Conservation (phyloP, 1,140 invertebrate species). For the Bombus huntii region DNA sequence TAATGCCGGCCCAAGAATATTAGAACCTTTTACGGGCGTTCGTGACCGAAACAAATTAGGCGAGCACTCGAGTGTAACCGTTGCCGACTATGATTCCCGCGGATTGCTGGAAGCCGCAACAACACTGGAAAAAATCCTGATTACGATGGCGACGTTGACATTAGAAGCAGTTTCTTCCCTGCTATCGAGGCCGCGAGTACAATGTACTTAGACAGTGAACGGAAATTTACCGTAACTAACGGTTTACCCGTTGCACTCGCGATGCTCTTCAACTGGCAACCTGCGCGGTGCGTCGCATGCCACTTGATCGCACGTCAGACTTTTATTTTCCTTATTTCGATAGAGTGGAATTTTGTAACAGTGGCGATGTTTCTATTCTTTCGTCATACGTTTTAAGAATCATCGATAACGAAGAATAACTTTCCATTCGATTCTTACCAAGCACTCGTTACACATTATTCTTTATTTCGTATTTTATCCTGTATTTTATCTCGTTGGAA, state of each 20-base stretch:
- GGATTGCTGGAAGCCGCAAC: conserved; percentile 10
- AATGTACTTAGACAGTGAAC: neutral
- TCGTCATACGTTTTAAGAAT: too few species aligned
- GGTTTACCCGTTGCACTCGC: neutral
- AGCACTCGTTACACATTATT: neutral
- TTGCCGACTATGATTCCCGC: conserved; percentile 8
- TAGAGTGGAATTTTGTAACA: too few species aligned
- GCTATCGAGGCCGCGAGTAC: too few species aligned
- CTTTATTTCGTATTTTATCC: neutral
- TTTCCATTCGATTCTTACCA: neutral
- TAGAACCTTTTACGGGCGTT: conserved; percentile 27
- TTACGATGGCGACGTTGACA: conserved; percentile 24
- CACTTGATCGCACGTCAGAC: neutral
- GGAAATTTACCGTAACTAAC: conserved; percentile 44
- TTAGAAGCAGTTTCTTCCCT: neutral
- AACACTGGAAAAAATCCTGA: neutral
- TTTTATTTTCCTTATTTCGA: neutral
- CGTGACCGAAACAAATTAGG: conserved; percentile 43
- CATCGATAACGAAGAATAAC: too few species aligned
- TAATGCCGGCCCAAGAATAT: neutral
- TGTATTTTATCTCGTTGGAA: neutral
- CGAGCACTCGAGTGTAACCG: conserved; percentile 10
- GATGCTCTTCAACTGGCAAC: conserved; percentile 1
- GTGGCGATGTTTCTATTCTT: too few species aligned
- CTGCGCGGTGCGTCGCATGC: too few species aligned